Base-by-base conservation (phyloP, 2,797 vertebrate genomes). In the Diplodus sargus region DNA sequence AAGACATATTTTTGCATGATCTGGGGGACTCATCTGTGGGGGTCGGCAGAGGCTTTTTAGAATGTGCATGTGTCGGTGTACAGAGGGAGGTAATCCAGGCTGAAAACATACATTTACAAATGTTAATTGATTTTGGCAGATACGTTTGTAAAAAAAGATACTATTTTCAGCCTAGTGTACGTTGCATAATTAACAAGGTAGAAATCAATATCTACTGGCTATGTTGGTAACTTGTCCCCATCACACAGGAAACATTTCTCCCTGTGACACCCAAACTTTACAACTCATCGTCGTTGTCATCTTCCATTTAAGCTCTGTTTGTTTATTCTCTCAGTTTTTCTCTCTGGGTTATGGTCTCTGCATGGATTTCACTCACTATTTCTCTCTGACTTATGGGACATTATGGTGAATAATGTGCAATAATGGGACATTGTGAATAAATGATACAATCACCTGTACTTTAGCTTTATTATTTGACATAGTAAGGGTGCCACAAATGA, bases 1-100 rank as follows among this genome's bases (percentile, higher is more conserved):
- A 57, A 42, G 11, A 34, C 22, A 45, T 16, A 69, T 59, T 49
- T 51, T 48, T 60, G 67, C n/a, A 20, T 34, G 25, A 73, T 51
- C 45, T 54, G 49, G 16, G 47, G 16, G 13, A 16, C 4, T 39
- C 47, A n/a, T 25, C 17, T 11, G 8, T 5, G 0, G 10, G 16
- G 59, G 28, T 82, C 54, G 48, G 5, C 13, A 60, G 25, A 57
- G 18, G 30, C 57, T 34, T 15, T 60, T 13, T 20, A 43, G 7
- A 13, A 6, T 7, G 25, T 34, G n/a, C n/a, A n/a, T n/a, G 34
- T 34, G 34, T 34, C 5, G 52, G 34, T 34, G 8, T 34, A 25
- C 5, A 1, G 54, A 54, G 23, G 15, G 53, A 2, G 47, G 49
- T 20, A 11, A 30, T n/a, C 10, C 13, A 42, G 22, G 3, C 2